Percentiles rank a stretch among this genome's conserved stretches.
These are phyloP conservation scores for Balearica regulorum DNA, from an alignment of 2,797 vertebrate species.

Conservation along the genomic window DNA sequence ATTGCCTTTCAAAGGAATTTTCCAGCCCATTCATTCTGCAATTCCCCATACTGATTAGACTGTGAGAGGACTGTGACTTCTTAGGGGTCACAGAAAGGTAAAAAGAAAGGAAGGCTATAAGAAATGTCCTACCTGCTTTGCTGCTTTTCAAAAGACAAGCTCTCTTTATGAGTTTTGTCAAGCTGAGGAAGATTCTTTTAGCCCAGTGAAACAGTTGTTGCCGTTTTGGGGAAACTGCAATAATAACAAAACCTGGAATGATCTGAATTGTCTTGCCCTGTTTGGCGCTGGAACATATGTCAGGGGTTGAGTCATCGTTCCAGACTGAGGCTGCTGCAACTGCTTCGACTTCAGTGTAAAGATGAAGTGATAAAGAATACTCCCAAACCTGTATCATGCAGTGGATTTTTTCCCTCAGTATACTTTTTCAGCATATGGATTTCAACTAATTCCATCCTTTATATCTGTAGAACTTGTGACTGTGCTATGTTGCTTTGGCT, in stretches of 20 bases:
- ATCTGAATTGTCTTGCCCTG: not conserved
- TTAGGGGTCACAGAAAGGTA: conserved; percentile 60
- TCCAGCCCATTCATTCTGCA: conserved; percentile 59
- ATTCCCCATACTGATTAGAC: conserved; percentile 36
- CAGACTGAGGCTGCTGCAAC: not conserved
- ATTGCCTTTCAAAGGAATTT: conserved; percentile 62
- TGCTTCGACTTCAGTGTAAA: not conserved
- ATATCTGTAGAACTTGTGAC: not conserved
- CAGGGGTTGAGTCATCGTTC: not conserved
- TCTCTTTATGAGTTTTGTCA: conserved; percentile 58
- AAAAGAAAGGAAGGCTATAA: conserved; percentile 61
- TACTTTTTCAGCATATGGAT: not conserved
- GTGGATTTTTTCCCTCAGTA: not conserved
- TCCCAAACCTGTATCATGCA: not conserved
- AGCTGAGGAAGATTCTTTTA: conserved; percentile 40
- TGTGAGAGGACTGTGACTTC: conserved; percentile 55
- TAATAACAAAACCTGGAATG: not conserved
- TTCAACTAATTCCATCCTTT: not conserved
- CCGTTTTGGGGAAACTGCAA: not conserved
- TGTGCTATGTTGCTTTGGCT: not conserved
- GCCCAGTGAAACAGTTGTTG: not conserved
- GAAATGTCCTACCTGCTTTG: conserved; percentile 66
- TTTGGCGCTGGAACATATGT: not conserved
- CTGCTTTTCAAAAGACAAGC: conserved; percentile 54
- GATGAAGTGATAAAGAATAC: not conserved